phyloP scores from a whole-genome alignment of 1,140 invertebrate genomes.

The Metopolophium dirhodum region DNA sequence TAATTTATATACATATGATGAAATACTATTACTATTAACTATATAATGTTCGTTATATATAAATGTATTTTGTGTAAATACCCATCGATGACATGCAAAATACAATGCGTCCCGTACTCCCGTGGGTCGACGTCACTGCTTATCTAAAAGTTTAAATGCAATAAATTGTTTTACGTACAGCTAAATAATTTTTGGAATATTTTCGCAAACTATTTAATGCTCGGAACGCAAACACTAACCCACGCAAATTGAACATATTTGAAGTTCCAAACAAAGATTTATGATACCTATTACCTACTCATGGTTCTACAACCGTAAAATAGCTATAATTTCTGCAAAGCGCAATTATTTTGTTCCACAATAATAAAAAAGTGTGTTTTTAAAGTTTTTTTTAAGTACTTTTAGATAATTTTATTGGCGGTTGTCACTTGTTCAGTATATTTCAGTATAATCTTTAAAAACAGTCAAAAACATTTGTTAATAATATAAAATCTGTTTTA shows the following conservation, averaged over 20 bases:
- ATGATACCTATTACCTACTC: background rate
- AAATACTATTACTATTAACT: background rate
- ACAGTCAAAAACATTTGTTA: background rate
- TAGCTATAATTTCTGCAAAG: background rate
- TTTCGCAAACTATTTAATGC: background rate
- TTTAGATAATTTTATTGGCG: background rate
- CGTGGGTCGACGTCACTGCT: background rate
- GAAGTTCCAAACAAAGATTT: conserved; percentile 7
- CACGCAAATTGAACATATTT: background rate
- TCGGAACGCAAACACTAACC: background rate
- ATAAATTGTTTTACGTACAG: background rate
- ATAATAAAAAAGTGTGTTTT: background rate
- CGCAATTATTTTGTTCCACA: background rate
- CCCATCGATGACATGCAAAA: background rate
- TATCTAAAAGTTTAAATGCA: background rate
- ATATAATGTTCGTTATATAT: background rate
- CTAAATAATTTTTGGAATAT: background rate
- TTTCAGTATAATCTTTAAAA: background rate
- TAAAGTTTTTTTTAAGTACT: background rate
- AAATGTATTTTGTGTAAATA: background rate
- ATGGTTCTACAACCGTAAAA: background rate
- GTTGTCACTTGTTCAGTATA: background rate
- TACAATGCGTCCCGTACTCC: background rate
- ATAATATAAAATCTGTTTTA: background rate
- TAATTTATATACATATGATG: background rate